phyloP scores from a whole-genome alignment of 1,140 invertebrate genomes.

The Limonius californicus region DNA sequence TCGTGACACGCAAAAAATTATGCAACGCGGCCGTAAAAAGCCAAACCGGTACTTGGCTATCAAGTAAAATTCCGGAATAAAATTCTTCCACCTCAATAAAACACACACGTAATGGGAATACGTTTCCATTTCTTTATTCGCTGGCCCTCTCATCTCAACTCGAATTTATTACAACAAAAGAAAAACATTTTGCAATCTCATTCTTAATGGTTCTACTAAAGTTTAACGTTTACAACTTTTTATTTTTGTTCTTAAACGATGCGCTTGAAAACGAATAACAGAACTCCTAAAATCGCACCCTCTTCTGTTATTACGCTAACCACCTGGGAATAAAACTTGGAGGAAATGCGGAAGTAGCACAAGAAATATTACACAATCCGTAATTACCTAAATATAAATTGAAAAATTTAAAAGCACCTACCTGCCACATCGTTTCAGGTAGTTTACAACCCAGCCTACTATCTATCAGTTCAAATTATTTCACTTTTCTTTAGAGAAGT shows the following conservation, averaged over 20 bases:
- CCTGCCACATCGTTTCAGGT: too few species aligned
- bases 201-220: conserved; percentile 9
- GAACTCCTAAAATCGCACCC: background rate
- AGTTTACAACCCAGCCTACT: too few species aligned
- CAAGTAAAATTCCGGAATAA: too few species aligned
- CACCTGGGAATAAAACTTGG: background rate
- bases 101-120: background rate
- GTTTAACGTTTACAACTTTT: conserved; percentile 12
- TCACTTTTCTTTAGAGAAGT: too few species aligned
- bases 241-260: conserved; percentile 11
- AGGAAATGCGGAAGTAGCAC: too few species aligned
- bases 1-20: too few species aligned
- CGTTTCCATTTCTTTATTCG: background rate
- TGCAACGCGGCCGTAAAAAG: too few species aligned
- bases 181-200: conserved; percentile 8
- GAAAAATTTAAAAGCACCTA: too few species aligned
- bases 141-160: background rate
- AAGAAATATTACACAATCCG: too few species aligned
- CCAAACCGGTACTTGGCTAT: too few species aligned
- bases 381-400: too few species aligned
- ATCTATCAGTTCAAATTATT: too few species aligned
- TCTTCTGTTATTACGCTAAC: background rate
- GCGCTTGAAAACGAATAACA: background rate
- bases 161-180: conserved; percentile 5
- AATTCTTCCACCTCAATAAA: background rate